phyloP scores from a whole-genome alignment of 2,888 invertebrate species.

The Tachina fera region DNA sequence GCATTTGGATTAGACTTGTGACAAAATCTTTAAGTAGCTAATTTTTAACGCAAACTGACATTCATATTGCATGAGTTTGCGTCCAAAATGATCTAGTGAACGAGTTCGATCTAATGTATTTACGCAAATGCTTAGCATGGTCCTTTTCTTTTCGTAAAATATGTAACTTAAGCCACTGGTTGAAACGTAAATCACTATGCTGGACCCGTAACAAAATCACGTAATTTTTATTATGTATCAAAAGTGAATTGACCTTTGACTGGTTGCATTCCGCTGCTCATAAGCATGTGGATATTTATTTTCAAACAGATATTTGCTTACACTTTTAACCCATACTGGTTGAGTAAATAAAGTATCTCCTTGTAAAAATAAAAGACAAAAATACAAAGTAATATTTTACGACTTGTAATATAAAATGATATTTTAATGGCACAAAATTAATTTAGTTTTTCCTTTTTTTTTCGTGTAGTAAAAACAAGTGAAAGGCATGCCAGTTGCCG shows the following conservation, averaged over 20 bases:
- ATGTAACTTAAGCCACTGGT: constrained; percentile 4
- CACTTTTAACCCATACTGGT: constrained; percentile 38
- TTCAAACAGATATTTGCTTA: constrained; percentile 45
- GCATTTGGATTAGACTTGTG: no score
- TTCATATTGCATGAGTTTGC: no score
- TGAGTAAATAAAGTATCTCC: constrained; percentile 28
- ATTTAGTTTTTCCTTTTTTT: constrained; percentile 29
- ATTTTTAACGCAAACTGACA: no score
- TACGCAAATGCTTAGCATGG: no score
- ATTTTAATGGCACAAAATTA: constrained; percentile 56
- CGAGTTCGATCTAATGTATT: no score
- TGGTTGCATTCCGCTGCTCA: constrained; percentile 1
- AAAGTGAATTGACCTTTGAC: constrained; percentile 41
- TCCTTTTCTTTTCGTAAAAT: no score
- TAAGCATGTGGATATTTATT: neutral
- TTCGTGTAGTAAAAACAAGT: constrained; percentile 40
- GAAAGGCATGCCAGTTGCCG: constrained; percentile 55
- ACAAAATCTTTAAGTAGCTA: no score
- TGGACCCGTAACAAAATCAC: constrained; percentile 7
- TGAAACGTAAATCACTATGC: neutral
- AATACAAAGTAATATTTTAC: neutral
- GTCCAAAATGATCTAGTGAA: no score
- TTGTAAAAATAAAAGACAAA: neutral
- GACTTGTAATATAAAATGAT: constrained; percentile 47
- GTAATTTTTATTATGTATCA: constrained; percentile 14